Conservation (phyloP, 2,888 invertebrate genomes). For the Hydrotaea cyrtoneurina region DNA sequence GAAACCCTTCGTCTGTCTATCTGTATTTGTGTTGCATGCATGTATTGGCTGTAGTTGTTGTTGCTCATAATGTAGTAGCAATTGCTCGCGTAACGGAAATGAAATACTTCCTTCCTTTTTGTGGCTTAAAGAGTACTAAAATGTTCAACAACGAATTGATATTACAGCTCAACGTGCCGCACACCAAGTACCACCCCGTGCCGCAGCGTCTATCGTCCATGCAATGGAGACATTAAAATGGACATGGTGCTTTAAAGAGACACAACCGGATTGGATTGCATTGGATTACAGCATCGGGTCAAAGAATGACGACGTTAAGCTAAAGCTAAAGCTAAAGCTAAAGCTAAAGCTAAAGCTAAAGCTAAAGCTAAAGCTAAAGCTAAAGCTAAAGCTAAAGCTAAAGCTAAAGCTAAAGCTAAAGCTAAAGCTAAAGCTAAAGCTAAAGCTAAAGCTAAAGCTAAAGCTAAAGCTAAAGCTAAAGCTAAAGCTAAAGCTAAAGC, state of each 20-base stretch:
- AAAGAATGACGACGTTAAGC: neutral
- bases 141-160: constrained; percentile 48
- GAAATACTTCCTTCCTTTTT: constrained; percentile 70
- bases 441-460: neutral
- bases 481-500: constrained; percentile 1
- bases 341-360: neutral
- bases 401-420: constrained; percentile 1
- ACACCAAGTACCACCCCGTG: too few species aligned
- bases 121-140: constrained; percentile 59
- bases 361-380: neutral
- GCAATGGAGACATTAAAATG: constrained; percentile 25
- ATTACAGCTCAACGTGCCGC: constrained; percentile 5
- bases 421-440: neutral
- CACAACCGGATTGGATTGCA: neutral
- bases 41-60: constrained; percentile 1
- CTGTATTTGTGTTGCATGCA: neutral
- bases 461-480: neutral
- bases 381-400: neutral
- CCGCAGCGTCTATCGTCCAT: neutral
- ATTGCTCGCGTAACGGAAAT: constrained; percentile 69
- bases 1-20: neutral
- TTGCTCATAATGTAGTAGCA: constrained; percentile 56
- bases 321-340: neutral
- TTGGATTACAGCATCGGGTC: neutral
- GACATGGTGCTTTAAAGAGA: constrained; percentile 7